Evolutionary conservation across 1,140 invertebrate genomes (phyloP), one percentile per base, ranked within the genome.

Genomic region (Ceratosolen fusciceps): DNA sequence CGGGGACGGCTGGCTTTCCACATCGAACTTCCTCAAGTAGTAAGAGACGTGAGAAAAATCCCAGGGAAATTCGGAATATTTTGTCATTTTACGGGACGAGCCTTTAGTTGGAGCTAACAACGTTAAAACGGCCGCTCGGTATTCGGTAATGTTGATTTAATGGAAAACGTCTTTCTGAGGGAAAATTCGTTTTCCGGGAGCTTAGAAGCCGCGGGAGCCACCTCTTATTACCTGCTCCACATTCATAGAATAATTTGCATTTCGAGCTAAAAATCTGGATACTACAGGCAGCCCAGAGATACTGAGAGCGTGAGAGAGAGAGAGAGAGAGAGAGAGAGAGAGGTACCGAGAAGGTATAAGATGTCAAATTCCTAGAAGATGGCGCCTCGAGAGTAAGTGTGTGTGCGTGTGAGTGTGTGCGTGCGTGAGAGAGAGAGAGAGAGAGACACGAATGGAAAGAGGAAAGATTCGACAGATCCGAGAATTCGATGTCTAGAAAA

Each of bases 401-500:
- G 19, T 52, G 49, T 52, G 2, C 49, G 49, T 21, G 5, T 19
- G 49, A 9, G 49, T 16, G 49, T 52, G 19, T 52, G 49, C 21
- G 49, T 52, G 3, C 21, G 10, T 52, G 71, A 58, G 71, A 37
- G 34, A 62, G 54, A 43, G 56, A 52, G 72, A 67, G 62, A 31
- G 67, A 54, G 43, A 29, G 52, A 58, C 52, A 71, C 29, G 34
- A 43, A 24, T 39, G 31, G 39, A 65, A 39, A 37, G 31, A 34
- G 65, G 8, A 47, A 73, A 52, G 47, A 74, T 74, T 62, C 79
- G 79, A 80, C 39, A n/a, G n/a, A 19, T 72, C 34, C 43, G 74
- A 81, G 82, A 83, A 85, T 82, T 82, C 82, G 77, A 84, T 82
- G 82, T 84, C 83, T 83, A 76, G 82, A 83, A 86, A 88, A 87